A percentile compares a stretch with the other conserved stretches of the same genome.
Evolutionary conservation across 1,140 invertebrate species (phyloP).

Genomic region (Acromyrmex charruanus): DNA sequence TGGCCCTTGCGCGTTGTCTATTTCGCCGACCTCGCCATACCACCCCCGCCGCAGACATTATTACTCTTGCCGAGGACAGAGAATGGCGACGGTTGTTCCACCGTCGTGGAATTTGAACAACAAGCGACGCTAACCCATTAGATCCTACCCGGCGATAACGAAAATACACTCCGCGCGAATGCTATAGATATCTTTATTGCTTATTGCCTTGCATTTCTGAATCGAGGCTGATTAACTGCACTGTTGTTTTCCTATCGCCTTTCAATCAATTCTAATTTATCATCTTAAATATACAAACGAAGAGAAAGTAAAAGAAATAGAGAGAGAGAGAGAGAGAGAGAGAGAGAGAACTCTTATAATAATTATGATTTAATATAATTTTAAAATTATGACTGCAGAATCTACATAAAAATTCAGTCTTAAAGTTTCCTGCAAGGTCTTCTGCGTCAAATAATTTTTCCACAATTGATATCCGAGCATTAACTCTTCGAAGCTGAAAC

Average conservation of each 20-base stretch:
- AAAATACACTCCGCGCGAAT: constrained; percentile 32
- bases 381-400: background rate
- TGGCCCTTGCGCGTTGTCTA: constrained; percentile 54
- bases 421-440: background rate
- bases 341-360: background rate
- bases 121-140: constrained; percentile 31
- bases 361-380: background rate
- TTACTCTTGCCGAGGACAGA: constrained; percentile 52
- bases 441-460: background rate
- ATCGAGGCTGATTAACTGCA: constrained; percentile 24
- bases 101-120: constrained; percentile 52
- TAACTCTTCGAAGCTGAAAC: no score
- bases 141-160: constrained; percentile 38
- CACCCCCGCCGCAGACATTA: constrained; percentile 41
- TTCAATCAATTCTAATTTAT: background rate
- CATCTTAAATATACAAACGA: background rate
- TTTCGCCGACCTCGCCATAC: constrained; percentile 9
- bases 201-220: constrained; percentile 38
- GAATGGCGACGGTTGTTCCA: constrained; percentile 47
- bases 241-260: background rate
- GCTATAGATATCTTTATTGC: constrained; percentile 37
- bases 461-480: background rate
- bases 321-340: background rate
- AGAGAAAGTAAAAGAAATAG: background rate
- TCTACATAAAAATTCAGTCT: background rate